These are phyloP conservation scores for Polietes domitor DNA, from an alignment of 2,888 invertebrate species.

Conservation along the genomic window DNA sequence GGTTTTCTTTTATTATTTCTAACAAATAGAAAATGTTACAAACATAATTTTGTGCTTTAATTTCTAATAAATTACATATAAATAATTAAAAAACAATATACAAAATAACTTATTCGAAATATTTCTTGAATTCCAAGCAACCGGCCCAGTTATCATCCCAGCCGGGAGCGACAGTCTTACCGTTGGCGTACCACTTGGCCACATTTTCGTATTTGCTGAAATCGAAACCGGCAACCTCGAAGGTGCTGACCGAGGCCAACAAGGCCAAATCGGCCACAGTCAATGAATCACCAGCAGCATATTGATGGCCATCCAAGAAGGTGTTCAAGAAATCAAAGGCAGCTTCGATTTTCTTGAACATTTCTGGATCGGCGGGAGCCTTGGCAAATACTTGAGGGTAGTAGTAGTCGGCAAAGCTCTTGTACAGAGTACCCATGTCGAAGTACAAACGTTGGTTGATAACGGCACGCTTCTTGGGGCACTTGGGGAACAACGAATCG, in stretches of 20 bases:
- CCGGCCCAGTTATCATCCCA: constrained; percentile 84
- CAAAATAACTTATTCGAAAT: constrained; percentile 68
- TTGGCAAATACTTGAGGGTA: constrained; percentile 85
- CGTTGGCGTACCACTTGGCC: constrained; percentile 84
- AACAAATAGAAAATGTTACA: constrained; percentile 48
- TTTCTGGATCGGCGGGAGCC: constrained; percentile 85
- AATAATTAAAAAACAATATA: constrained; percentile 35
- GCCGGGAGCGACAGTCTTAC: constrained; percentile 83
- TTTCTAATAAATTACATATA: constrained; percentile 44
- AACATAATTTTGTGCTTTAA: constrained; percentile 34
- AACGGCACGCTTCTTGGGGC: constrained; percentile 87
- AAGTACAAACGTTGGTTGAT: constrained; percentile 91
- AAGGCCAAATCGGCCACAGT: constrained; percentile 90
- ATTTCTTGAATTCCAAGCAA: constrained; percentile 82
- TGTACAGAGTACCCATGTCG: constrained; percentile 89
- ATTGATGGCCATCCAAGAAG: constrained; percentile 87
- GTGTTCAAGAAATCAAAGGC: constrained; percentile 86
- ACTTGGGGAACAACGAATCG: constrained; percentile 88
- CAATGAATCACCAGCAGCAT: constrained; percentile 86
- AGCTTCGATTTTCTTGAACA: constrained; percentile 86
- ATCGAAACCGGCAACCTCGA: constrained; percentile 86
- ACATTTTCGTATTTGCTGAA: constrained; percentile 87
- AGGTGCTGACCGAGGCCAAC: constrained; percentile 86
- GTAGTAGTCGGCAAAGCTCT: constrained; percentile 86
- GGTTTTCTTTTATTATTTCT: constrained; percentile 30